These are phyloP conservation scores for Megaleporinus macrocephalus DNA, from an alignment of 2,113 vertebrate species.

Conservation along the genomic window DNA sequence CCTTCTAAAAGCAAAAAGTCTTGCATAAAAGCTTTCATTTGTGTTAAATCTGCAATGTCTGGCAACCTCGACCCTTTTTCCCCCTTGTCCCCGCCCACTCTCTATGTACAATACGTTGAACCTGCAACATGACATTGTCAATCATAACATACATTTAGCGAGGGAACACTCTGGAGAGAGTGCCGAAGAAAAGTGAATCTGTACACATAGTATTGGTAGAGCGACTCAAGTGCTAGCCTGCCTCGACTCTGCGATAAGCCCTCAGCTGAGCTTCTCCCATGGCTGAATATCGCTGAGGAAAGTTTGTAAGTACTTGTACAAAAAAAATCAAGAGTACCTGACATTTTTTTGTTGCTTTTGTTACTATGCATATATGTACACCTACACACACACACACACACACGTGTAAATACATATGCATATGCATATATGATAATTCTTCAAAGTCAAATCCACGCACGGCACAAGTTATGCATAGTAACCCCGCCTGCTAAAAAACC, in stretches of 20 bases:
- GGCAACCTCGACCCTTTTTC: conserved; percentile 84
- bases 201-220: conserved; percentile 92
- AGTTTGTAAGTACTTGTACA: conserved; percentile 95
- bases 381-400: conserved; percentile 59
- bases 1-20: conserved; percentile 83
- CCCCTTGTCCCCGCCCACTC: conserved; percentile 56
- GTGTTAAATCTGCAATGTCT: conserved; percentile 88
- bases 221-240: conserved; percentile 94
- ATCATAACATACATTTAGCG: conserved; percentile 99
- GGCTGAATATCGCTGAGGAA: conserved; percentile 95
- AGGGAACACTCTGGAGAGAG: conserved; percentile 96
- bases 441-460: conserved; percentile 82
- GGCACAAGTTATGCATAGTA: conserved; percentile 96
- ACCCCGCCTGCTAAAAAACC: conserved; percentile 76
- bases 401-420: conserved; percentile 76
- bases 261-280: conserved; percentile 82
- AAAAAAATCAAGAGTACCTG: conserved; percentile 94
- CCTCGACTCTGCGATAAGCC: conserved; percentile 78
- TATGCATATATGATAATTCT: conserved; percentile 76
- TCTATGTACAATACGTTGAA: conserved; percentile 99
- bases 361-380: conserved; percentile 78
- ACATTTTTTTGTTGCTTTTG: conserved; percentile 83
- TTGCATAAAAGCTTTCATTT: conserved; percentile 96
- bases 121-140: conserved; percentile 99
- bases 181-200: conserved; percentile 81